Percentiles rank a stretch among this genome's conserved stretches.
These are phyloP conservation scores for Melipona quadrifasciata DNA, from an alignment of 1,140 invertebrate species.

Conservation along the genomic window DNA sequence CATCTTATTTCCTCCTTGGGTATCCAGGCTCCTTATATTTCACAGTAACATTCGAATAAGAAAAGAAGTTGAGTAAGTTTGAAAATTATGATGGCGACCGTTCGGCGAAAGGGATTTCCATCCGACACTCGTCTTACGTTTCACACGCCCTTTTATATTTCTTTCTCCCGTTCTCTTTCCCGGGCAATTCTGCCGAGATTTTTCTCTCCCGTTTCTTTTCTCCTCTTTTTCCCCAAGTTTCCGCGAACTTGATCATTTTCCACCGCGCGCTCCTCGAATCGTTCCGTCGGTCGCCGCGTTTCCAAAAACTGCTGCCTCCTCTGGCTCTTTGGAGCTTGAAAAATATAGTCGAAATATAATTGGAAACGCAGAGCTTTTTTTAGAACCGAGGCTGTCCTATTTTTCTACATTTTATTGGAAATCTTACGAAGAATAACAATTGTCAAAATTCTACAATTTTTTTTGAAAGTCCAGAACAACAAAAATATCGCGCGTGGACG, in stretches of 20 bases:
- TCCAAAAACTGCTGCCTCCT: too few relatives aligned
- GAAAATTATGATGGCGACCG: constrained; percentile 47
- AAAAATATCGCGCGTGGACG: too few relatives aligned
- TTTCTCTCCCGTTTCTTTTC: neutral
- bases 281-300: neutral
- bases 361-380: too few relatives aligned
- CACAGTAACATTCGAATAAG: constrained; percentile 54
- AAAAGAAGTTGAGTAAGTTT: constrained; percentile 44
- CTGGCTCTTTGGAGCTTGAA: too few relatives aligned
- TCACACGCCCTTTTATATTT: neutral
- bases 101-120: constrained; percentile 42
- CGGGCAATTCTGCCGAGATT: neutral
- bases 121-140: constrained; percentile 10
- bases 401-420: too few relatives aligned
- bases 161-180: neutral
- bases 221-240: neutral
- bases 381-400: too few relatives aligned
- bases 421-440: too few relatives aligned
- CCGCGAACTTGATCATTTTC: constrained; percentile 24
- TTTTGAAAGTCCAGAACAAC: too few relatives aligned
- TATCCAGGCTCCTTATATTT: constrained; percentile 34
- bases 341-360: too few relatives aligned
- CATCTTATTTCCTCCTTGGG: constrained; percentile 32
- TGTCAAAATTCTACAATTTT: too few relatives aligned
- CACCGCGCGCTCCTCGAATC: constrained; percentile 47